A percentile compares a stretch with the other conserved stretches of the same genome.
These are phyloP conservation scores for Platycercus adscitus DNA, from an alignment of 2,113 vertebrate species.

Conservation along the genomic window DNA sequence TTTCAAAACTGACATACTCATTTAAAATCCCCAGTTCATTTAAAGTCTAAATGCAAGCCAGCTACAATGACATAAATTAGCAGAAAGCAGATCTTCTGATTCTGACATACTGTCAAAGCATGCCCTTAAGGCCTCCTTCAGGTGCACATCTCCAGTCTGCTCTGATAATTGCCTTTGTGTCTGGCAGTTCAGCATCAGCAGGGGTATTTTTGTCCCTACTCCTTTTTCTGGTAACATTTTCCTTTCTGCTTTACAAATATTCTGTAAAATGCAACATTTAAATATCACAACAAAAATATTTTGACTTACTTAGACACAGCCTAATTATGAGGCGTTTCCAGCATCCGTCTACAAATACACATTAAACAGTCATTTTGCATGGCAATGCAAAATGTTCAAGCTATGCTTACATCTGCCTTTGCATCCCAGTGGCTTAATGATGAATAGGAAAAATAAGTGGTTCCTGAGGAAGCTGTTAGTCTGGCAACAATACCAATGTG, in stretches of 20 bases:
- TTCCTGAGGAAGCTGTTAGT: not conserved
- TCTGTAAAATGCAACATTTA: not conserved
- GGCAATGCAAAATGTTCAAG: not conserved
- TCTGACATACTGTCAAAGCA: constrained; percentile 14
- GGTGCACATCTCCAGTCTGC: constrained; percentile 1
- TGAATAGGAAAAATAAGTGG: constrained; percentile 2
- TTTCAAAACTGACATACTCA: not conserved
- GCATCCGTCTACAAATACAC: not conserved
- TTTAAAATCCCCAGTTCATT: constrained; percentile 27
- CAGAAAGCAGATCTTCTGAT: constrained; percentile 30
- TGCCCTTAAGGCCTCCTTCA: not conserved
- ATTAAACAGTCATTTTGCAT: not conserved
- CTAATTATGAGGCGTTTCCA: not conserved
- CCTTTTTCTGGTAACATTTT: not conserved
- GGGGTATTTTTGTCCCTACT: not conserved
- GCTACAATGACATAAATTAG: constrained; percentile 28
- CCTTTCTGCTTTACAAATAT: not conserved
- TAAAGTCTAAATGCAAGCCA: not conserved
- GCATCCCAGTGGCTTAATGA: not conserved
- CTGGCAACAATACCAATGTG: not conserved
- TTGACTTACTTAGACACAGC: not conserved
- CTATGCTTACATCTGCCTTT: not conserved
- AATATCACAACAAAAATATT: not conserved
- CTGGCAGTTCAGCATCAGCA: constrained; percentile 30
- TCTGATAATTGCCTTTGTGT: constrained; percentile 45